phyloP scores from a whole-genome alignment of 2,888 invertebrate genomes.

The Apoderus coryli region DNA sequence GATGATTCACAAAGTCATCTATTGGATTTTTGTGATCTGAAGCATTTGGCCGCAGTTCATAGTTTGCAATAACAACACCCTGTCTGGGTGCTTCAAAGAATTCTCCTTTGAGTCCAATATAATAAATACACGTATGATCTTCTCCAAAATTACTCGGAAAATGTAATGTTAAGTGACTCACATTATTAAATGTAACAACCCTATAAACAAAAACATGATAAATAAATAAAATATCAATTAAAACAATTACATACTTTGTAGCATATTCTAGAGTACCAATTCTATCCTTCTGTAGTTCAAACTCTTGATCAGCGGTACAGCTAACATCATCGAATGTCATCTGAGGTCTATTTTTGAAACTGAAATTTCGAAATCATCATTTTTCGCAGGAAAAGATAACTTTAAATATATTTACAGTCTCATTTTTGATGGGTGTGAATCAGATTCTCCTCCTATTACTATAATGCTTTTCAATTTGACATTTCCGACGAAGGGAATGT shows the following conservation, averaged over 20 bases:
- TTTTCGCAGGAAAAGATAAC: no score
- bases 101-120: slow-evolving; percentile 92
- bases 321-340: slow-evolving; percentile 89
- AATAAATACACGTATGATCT: slow-evolving; percentile 74
- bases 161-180: slow-evolving; percentile 78
- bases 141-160: slow-evolving; percentile 81
- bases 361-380: slow-evolving; percentile 34
- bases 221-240: slow-evolving; percentile 8
- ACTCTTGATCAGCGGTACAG: slow-evolving; percentile 69
- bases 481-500: slow-evolving; percentile 93
- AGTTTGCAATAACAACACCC: slow-evolving; percentile 83
- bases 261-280: slow-evolving; percentile 75
- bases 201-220: slow-evolving; percentile 38
- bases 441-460: slow-evolving; percentile 78
- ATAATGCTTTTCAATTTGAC: slow-evolving; percentile 91
- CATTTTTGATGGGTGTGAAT: slow-evolving; percentile 72
- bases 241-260: slow-evolving; percentile 53
- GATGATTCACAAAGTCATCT: slow-evolving; percentile 32
- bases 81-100: slow-evolving; percentile 72
- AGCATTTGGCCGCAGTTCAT: slow-evolving; percentile 74
- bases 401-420: slow-evolving; percentile 69
- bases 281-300: slow-evolving; percentile 69
- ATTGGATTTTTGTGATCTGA: slow-evolving; percentile 68
- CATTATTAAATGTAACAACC: slow-evolving; percentile 81
- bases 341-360: slow-evolving; percentile 83